These are phyloP conservation scores for Todiramphus chloris DNA, from an alignment of 2,113 vertebrate genomes.

Conservation along the genomic window DNA sequence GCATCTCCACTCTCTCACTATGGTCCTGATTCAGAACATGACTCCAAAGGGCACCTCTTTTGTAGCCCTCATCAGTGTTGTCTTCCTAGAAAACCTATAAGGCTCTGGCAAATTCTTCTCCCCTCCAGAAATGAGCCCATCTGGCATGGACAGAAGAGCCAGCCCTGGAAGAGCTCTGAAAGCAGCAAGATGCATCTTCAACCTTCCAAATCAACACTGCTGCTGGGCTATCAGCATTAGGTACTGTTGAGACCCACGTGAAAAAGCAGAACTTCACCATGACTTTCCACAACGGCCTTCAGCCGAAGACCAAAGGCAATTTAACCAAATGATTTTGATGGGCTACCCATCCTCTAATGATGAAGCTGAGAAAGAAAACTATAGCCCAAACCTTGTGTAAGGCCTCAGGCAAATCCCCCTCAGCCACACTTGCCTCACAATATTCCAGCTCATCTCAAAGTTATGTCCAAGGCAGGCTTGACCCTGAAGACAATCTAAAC, in stretches of 20 bases:
- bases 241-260: neutral
- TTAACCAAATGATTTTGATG: neutral
- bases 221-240: neutral
- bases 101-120: neutral
- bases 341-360: neutral
- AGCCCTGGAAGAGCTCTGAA: neutral
- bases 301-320: neutral
- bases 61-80: neutral
- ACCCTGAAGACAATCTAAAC: neutral
- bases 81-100: neutral
- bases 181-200: neutral
- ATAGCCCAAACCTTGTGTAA: neutral
- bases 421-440: neutral
- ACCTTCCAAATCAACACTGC: neutral
- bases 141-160: neutral
- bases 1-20: neutral
- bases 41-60: neutral
- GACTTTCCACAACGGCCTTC: neutral
- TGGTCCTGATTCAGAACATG: neutral
- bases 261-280: neutral
- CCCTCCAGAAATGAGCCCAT: accelerated
- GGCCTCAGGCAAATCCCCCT: neutral
- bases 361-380: neutral
- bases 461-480: neutral
- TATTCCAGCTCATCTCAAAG: neutral